phyloP scores from a whole-genome alignment of 2,888 invertebrate species.

The Rugalucina vietnamica region DNA sequence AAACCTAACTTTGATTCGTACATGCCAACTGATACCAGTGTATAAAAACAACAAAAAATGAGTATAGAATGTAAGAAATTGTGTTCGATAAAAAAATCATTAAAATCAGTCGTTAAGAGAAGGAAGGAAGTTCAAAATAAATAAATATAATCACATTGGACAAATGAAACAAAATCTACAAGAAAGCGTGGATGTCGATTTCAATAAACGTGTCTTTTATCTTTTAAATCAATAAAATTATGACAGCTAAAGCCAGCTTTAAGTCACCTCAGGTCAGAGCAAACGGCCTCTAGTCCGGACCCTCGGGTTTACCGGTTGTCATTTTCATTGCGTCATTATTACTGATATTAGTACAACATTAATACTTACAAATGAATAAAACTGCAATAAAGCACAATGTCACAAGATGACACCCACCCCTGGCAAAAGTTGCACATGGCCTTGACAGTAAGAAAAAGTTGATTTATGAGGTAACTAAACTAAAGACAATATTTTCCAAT shows the following conservation, averaged over 20 bases:
- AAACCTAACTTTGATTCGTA: too few species aligned
- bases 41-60: too few species aligned
- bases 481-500: neutral
- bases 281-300: neutral
- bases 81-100: too few species aligned
- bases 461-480: neutral
- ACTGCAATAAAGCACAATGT: constrained; percentile 31
- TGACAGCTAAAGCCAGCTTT: neutral
- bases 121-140: too few species aligned
- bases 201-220: too few species aligned
- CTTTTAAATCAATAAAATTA: neutral
- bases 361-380: constrained; percentile 52
- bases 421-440: neutral
- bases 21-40: too few species aligned
- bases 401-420: constrained; percentile 5
- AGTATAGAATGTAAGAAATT: too few species aligned
- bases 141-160: too few species aligned
- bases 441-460: neutral
- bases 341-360: constrained; percentile 41
- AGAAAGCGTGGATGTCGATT: too few species aligned
- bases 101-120: too few species aligned
- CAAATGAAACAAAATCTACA: too few species aligned
- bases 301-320: neutral
- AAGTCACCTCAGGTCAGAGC: neutral
- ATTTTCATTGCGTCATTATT: neutral